Conservation (phyloP, 2,888 invertebrate genomes). For the Quadroppia sp. region DNA sequence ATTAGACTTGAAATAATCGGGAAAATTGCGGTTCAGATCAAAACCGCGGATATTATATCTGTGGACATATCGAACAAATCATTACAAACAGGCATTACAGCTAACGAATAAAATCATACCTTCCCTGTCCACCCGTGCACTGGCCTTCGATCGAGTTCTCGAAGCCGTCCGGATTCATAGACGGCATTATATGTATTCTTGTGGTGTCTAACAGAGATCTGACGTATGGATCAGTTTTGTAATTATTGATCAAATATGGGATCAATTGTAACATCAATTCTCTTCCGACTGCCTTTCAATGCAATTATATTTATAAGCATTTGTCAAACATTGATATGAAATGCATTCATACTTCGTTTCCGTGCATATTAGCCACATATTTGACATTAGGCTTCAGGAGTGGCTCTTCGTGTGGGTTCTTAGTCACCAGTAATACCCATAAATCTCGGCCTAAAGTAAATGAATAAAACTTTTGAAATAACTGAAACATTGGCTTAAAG, state of each 20-base stretch:
- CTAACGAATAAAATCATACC: slow-evolving; percentile 58
- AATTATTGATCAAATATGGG: slow-evolving; percentile 76
- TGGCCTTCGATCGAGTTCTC: slow-evolving; percentile 83
- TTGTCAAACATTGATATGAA: background rate
- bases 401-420: slow-evolving; percentile 46
- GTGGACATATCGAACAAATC: too few relatives aligned
- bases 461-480: too few relatives aligned
- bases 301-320: background rate
- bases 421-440: slow-evolving; percentile 81
- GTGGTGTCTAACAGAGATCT: slow-evolving; percentile 79
- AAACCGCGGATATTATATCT: slow-evolving; percentile 82
- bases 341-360: slow-evolving; percentile 60
- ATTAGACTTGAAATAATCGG: slow-evolving; percentile 86
- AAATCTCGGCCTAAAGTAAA: slow-evolving; percentile 84
- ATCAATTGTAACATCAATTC: slow-evolving; percentile 89
- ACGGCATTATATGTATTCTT: slow-evolving; percentile 81
- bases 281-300: slow-evolving; percentile 73
- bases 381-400: slow-evolving; percentile 85
- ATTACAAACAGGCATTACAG: too few relatives aligned
- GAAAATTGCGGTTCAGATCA: slow-evolving; percentile 93
- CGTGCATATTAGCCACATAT: slow-evolving; percentile 96
- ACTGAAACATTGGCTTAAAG: too few relatives aligned
- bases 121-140: slow-evolving; percentile 80
- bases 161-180: slow-evolving; percentile 98
- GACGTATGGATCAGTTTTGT: slow-evolving; percentile 75